Evolutionary conservation across 2,797 vertebrate genomes (phyloP).

Genomic region (Periparus ater): DNA sequence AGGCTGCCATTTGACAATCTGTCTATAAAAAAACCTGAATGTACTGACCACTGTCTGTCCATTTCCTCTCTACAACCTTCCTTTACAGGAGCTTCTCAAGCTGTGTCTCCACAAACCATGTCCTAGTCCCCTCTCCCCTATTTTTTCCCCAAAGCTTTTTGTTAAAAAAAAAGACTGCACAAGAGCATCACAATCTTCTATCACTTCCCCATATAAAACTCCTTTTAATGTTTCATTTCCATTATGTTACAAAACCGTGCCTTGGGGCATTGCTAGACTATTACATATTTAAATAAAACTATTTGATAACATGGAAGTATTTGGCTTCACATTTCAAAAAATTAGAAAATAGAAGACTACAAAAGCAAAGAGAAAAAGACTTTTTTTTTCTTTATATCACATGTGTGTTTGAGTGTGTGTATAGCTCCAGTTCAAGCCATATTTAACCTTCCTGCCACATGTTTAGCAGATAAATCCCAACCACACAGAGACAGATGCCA

Average conservation of each 20-base stretch:
- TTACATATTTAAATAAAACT: not conserved
- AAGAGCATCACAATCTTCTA: not conserved
- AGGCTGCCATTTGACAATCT: not conserved
- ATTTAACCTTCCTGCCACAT: not conserved
- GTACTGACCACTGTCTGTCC: not conserved
- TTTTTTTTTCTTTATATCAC: not conserved
- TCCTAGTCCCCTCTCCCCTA: accelerated
- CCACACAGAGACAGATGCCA: not conserved
- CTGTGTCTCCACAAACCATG: not conserved
- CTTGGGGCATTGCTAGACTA: not conserved
- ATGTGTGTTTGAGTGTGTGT: accelerated
- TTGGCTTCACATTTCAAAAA: not conserved
- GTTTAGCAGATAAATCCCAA: not conserved
- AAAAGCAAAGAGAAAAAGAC: not conserved
- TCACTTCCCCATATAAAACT: not conserved
- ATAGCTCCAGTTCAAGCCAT: not conserved
- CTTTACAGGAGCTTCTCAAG: not conserved
- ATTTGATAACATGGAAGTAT: not conserved
- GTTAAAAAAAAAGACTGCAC: not conserved
- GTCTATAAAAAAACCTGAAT: not conserved
- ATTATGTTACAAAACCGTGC: not conserved
- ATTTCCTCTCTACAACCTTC: not conserved
- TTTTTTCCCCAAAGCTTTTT: not conserved
- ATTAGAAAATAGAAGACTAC: not conserved
- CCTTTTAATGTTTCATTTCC: not conserved